A percentile compares a stretch with the other conserved stretches of the same genome.
These are phyloP conservation scores for Brachymystax lenok DNA, from an alignment of 2,797 vertebrate species.

Conservation along the genomic window DNA sequence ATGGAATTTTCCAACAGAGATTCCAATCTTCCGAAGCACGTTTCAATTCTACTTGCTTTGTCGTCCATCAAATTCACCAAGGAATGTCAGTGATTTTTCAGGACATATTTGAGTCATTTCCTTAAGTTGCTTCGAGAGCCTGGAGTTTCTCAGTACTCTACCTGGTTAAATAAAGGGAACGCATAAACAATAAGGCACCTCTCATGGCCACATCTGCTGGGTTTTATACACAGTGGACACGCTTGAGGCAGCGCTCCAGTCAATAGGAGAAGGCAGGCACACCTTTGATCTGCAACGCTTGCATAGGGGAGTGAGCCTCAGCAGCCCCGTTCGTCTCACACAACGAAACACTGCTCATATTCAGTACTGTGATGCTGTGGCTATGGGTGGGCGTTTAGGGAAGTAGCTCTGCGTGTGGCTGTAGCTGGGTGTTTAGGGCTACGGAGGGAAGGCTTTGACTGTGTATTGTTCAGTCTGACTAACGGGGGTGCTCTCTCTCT, in stretches of 20 bases:
- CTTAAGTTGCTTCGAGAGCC: neutral
- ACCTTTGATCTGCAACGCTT: neutral
- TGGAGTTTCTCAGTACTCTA: neutral
- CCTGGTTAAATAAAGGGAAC: neutral
- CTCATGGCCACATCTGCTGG: neutral
- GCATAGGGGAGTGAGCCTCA: neutral
- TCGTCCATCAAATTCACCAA: neutral
- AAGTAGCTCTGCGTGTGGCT: neutral
- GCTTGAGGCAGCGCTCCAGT: neutral
- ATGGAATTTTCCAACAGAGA: constrained; percentile 45
- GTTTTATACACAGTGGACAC: neutral
- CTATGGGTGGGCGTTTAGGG: neutral
- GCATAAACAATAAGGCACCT: neutral
- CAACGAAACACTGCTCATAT: neutral
- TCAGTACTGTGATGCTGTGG: neutral
- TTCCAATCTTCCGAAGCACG: constrained; percentile 32
- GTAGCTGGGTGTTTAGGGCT: neutral
- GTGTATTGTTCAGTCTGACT: neutral
- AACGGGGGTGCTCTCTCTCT: neutral
- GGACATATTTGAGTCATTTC: neutral
- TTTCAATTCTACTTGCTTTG: neutral
- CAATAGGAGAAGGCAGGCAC: neutral
- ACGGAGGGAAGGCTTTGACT: neutral
- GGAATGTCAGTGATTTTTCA: neutral
- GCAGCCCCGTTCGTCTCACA: neutral